Percentiles rank a stretch among this genome's conserved stretches.
These are phyloP conservation scores for Dione vanillae DNA, from an alignment of 2,888 invertebrate species.

Conservation along the genomic window DNA sequence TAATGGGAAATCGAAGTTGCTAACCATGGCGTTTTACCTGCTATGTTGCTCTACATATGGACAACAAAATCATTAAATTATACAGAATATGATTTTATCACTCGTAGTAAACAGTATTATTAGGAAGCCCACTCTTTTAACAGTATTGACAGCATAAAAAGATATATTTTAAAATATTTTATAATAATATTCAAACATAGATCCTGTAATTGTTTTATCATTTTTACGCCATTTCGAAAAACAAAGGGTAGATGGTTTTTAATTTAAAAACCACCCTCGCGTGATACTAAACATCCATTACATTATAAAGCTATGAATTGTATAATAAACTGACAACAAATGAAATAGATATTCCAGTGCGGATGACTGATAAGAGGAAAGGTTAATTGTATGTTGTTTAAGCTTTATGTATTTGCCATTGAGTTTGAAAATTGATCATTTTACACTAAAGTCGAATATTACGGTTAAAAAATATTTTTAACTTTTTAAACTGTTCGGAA, in stretches of 20 bases:
- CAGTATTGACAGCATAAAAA: no score
- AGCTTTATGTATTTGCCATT: background rate
- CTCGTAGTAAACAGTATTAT: no score
- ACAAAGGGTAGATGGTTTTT: background rate
- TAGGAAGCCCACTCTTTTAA: no score
- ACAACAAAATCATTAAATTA: no score
- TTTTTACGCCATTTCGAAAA: background rate
- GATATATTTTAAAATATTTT: no score
- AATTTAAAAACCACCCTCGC: background rate
- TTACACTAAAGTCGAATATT: no score
- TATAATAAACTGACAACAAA: slow-evolving; percentile 1
- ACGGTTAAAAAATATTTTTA: no score
- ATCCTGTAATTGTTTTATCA: background rate
- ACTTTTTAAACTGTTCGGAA: no score
- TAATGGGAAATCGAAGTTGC: no score
- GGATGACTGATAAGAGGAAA: background rate
- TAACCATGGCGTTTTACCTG: no score
- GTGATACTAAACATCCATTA: background rate
- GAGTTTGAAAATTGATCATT: background rate
- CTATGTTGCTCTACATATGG: no score
- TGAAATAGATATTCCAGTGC: background rate
- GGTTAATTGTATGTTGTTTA: background rate
- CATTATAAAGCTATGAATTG: background rate
- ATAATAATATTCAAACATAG: background rate
- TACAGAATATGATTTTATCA: no score